Evolutionary conservation across 2,797 vertebrate genomes (phyloP), one percentile per base, ranked within the genome.

Genomic region (Myotis pilosus): DNA sequence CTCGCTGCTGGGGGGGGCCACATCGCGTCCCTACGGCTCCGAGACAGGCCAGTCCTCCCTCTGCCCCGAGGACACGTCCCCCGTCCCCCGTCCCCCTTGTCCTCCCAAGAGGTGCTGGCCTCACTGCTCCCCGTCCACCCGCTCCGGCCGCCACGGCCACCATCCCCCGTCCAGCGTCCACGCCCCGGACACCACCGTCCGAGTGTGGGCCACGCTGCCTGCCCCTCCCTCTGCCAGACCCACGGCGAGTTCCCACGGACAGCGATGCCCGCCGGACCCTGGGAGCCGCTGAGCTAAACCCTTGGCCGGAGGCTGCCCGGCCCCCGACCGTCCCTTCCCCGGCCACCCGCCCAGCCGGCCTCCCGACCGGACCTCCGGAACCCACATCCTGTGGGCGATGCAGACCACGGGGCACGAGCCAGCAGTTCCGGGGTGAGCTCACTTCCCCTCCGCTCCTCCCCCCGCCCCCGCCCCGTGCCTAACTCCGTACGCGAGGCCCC

Each of bases 301-400:
- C 33, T 28, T 17, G 88, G 57, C 72, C 47, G 5, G 9, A 85
- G 44, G 41, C 36, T 41, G 41, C 41, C 41, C 41, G 41, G 41
- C 41, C 55, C 47, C 36, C 38, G 69, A 28, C 75, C 75, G 30
- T 33, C 38, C 16, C 62, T 47, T 60, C 75, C 53, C n/a, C 22
- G 3, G 49, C 38, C 69, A 57, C 38, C 79, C 53, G 55, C 25
- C n/a, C 51, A 75, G 81, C 60, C n/a, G 55, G 68, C 68, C 88
- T 78, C 41, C 36, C 12, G 79, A 82, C 62, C 6, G 16, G 13
- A 64, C 55, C 71, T 69, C 53, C 60, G 19, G 71, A 95, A 92
- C 69, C 94, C 95, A 97, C 97, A 91, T 94, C 96, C 93, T 86
- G 79, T 87, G 87, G 72, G 30, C 64, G 74, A 79, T n/a, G 15